These are phyloP conservation scores for Drosophila subobscura DNA, from an alignment of 1,140 invertebrate genomes.

Conservation along the genomic window DNA sequence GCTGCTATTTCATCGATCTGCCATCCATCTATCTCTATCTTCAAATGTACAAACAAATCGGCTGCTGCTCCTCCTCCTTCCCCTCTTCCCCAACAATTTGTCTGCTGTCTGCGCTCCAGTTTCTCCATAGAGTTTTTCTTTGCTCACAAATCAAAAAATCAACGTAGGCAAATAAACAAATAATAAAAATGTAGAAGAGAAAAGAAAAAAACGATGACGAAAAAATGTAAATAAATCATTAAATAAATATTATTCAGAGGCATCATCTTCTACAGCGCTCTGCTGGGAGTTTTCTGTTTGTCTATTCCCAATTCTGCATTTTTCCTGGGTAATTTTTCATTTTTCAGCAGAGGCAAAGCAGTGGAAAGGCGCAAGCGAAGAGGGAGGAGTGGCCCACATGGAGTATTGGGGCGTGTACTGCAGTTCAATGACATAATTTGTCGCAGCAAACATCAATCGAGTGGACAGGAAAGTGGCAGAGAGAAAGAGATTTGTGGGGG, in stretches of 20 bases:
- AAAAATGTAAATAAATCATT: slow-evolving; percentile 39
- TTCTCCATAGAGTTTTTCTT: too few relatives aligned
- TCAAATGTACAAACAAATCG: too few relatives aligned
- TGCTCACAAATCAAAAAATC: too few relatives aligned
- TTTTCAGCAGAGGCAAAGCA: slow-evolving; percentile 16
- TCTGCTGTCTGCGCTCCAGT: too few relatives aligned
- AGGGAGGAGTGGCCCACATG: slow-evolving; percentile 29
- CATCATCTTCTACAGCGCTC: slow-evolving; percentile 43
- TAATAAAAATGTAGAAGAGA: slow-evolving; percentile 3
- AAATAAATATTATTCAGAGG: slow-evolving; percentile 71
- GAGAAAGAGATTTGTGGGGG: slow-evolving; percentile 13
- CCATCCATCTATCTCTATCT: too few relatives aligned
- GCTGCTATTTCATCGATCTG: too few relatives aligned
- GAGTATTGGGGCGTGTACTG: slow-evolving; percentile 10
- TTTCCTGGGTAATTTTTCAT: slow-evolving; percentile 65
- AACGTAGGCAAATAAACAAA: too few relatives aligned
- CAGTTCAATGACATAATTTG: slow-evolving; percentile 82
- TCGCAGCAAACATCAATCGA: slow-evolving; percentile 72
- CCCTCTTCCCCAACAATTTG: too few relatives aligned
- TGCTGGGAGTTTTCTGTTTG: not conserved
- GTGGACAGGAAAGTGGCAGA: slow-evolving; percentile 39
- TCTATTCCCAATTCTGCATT: slow-evolving; percentile 16
- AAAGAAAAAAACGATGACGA: slow-evolving; percentile 43
- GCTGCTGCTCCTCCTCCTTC: too few relatives aligned
- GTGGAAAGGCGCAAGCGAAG: slow-evolving; percentile 15